Conservation (phyloP, 2,797 vertebrate species). For the Carduelis carduelis region DNA sequence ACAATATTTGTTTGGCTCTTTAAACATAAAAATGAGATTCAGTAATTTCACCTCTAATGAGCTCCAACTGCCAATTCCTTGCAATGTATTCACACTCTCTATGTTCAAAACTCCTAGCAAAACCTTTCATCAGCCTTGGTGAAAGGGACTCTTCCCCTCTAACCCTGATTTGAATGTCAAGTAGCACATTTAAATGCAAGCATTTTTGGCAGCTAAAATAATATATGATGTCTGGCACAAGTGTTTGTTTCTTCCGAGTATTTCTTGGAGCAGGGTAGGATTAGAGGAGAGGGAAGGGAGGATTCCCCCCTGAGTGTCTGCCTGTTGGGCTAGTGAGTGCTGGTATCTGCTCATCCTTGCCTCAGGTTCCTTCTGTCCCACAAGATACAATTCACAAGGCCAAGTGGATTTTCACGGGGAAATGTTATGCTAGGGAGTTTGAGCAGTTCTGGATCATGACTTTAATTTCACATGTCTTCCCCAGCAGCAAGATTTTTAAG, state of each 20-base stretch:
- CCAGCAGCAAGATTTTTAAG: not conserved
- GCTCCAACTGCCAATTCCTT: constrained; percentile 36
- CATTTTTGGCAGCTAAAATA: constrained; percentile 50
- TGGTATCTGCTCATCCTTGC: not conserved
- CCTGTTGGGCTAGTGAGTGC: not conserved
- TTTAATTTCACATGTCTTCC: not conserved
- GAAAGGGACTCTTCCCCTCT: constrained; percentile 31
- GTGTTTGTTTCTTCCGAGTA: constrained; percentile 20
- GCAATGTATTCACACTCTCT: not conserved
- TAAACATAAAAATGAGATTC: constrained; percentile 2
- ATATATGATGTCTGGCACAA: not conserved
- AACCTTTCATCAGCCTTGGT: constrained; percentile 17
- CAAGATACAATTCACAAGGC: not conserved
- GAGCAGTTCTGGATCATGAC: not conserved
- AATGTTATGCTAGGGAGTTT: not conserved
- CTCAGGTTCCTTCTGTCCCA: not conserved
- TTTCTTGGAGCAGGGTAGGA: not conserved
- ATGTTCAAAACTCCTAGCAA: not conserved
- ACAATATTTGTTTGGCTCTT: not conserved
- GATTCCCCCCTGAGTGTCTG: not conserved
- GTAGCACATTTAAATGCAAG: constrained; percentile 52
- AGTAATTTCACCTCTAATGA: constrained; percentile 37
- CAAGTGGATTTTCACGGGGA: not conserved
- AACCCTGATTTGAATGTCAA: constrained; percentile 63
- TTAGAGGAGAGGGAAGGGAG: not conserved